Conservation (phyloP, 2,797 vertebrate species). For the Naso thynnoides region DNA sequence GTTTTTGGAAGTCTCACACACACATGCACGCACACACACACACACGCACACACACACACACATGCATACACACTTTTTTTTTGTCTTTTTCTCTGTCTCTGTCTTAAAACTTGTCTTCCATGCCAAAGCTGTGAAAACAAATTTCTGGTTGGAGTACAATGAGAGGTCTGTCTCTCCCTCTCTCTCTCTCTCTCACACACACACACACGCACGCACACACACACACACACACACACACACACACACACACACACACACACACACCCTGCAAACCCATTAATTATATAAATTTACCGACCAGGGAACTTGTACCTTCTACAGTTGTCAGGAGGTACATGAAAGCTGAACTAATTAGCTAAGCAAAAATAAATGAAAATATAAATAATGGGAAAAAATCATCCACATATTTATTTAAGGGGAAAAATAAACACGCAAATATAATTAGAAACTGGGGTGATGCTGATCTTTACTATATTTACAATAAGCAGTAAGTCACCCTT, state of each 20-base stretch:
- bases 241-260: neutral
- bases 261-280: neutral
- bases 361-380: neutral
- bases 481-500: neutral
- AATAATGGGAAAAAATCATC: neutral
- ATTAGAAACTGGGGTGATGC: neutral
- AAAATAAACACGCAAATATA: neutral
- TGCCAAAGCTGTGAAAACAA: neutral
- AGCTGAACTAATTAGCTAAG: neutral
- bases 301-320: neutral
- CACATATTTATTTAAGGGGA: neutral
- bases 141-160: neutral
- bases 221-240: neutral
- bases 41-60: too few species aligned
- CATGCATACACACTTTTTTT: neutral
- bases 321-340: neutral
- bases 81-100: conserved; percentile 7
- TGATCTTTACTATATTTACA: neutral
- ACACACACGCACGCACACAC: too few species aligned
- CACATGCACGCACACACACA: neutral
- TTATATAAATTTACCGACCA: neutral
- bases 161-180: neutral
- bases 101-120: conserved; percentile 8
- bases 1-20: conserved; percentile 26
- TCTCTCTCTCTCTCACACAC: neutral